Base-by-base conservation (phyloP, 2,888 invertebrate species). In the Cosmia pyralina region DNA sequence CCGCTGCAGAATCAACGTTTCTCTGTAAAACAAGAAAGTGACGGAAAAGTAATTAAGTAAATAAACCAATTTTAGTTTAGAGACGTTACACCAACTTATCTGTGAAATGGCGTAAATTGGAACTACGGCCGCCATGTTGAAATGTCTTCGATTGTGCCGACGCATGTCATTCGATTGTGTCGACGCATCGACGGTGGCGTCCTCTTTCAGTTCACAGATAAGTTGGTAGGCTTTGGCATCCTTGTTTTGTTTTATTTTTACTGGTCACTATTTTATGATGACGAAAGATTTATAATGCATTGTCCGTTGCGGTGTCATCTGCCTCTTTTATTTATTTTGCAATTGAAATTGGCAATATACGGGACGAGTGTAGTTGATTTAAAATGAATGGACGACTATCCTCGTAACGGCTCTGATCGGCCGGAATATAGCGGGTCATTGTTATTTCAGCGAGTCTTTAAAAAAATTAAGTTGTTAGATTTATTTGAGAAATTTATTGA, bases 301-400 rank as follows among this genome's bases (percentile, higher is more conserved):
- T 19, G 41, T 41, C 0, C 15, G 4, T 76, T 34, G 17, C n/a
- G 15, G 19, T 19, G 6, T 6, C 48, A 19, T 50, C 15, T 50
- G 19, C 34, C 5, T 67, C 22, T 41, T 68, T 68, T 50, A 50
- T 38, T 58, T 10, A 8, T 44, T 44, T 50, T 68, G n/a, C 34
- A 48, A 52, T 38, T 48, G 17, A 55, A 76, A 41, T 76, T 55
- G n/a, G 10, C 38, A 41, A 41, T 65, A 65, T 65, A 22, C 65
- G 22, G 52, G 52, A 64, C 22, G 19, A 53, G 50, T 19, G 13
- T n/a, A 2, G 8, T 28, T 19, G n/a, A n/a, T n/a, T 53, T 52
- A 38, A 46, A 46, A 46, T 46, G 1, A 13, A 38, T n/a, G 13
- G 19, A 28, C 8, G 13, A 64, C 22, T 41, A 19, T 34, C 19